These are phyloP conservation scores for Syngnathus scovelli DNA, from an alignment of 2,113 vertebrate genomes.

Conservation along the genomic window DNA sequence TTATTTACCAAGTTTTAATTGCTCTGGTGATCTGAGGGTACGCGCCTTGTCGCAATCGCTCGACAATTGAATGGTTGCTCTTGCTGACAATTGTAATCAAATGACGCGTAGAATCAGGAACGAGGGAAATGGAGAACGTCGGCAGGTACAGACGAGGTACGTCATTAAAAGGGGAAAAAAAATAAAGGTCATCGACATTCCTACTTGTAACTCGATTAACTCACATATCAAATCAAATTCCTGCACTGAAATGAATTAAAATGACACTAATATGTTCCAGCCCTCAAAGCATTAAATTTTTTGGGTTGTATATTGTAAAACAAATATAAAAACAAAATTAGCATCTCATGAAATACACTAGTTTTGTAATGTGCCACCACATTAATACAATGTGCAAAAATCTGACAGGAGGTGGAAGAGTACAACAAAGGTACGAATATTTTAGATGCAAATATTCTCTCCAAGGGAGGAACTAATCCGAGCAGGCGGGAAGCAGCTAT, in stretches of 20 bases:
- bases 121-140: not conserved
- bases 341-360: no score
- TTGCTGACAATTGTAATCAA: slow-evolving; percentile 84
- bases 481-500: slow-evolving; percentile 58
- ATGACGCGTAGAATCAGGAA: slow-evolving; percentile 16
- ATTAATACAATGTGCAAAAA: slow-evolving; percentile 20
- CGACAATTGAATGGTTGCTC: slow-evolving; percentile 77
- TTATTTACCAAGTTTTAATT: slow-evolving; percentile 89
- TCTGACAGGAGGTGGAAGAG: slow-evolving; percentile 22
- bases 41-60: slow-evolving; percentile 77
- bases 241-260: no score
- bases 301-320: not conserved
- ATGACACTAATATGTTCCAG: no score
- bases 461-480: slow-evolving; percentile 67
- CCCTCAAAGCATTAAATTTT: no score
- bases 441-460: slow-evolving; percentile 64
- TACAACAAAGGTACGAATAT: slow-evolving; percentile 47
- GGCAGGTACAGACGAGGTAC: not conserved
- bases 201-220: not conserved
- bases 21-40: slow-evolving; percentile 82
- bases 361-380: not conserved
- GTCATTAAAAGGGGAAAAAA: not conserved
- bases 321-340: no score
- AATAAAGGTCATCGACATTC: not conserved
- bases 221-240: no score